Conservation (phyloP, 2,888 invertebrate genomes). For the Oscheius sp. region DNA sequence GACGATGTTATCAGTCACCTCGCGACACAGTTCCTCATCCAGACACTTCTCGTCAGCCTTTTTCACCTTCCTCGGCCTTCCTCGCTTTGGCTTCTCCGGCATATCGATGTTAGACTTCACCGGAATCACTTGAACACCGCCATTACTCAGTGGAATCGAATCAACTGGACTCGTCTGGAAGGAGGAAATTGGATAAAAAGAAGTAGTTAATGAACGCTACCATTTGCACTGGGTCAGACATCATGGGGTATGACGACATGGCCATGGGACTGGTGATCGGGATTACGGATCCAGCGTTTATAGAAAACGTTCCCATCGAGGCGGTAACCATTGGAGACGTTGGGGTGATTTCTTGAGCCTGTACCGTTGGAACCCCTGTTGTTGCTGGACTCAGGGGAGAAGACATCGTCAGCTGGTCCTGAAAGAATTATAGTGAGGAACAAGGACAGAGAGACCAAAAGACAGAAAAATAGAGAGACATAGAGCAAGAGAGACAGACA, state of each 20-base stretch:
- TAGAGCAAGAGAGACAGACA: too few species aligned
- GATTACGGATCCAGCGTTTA: too few species aligned
- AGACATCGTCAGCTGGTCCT: too few species aligned
- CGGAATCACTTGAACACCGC: neutral
- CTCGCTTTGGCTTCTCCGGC: constrained; percentile 53
- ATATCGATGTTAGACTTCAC: neutral
- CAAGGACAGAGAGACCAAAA: too few species aligned
- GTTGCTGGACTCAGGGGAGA: too few species aligned
- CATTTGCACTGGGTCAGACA: neutral
- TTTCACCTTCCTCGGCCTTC: constrained; percentile 59
- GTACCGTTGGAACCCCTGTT: too few species aligned
- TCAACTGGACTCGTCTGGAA: constrained; percentile 2
- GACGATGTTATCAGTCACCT: constrained; percentile 47
- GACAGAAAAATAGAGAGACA: too few species aligned
- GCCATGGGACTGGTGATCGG: too few species aligned
- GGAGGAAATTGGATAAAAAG: neutral
- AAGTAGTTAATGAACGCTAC: neutral
- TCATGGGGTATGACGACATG: neutral
- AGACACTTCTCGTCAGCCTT: constrained; percentile 56
- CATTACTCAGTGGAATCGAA: neutral
- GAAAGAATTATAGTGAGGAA: too few species aligned
- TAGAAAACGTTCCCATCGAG: too few species aligned
- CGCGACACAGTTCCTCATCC: constrained; percentile 53
- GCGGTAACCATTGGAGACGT: too few species aligned
- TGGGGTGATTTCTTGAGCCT: too few species aligned